phyloP scores from a whole-genome alignment of 2,888 invertebrate genomes.

The Rugalucina vietnamica region DNA sequence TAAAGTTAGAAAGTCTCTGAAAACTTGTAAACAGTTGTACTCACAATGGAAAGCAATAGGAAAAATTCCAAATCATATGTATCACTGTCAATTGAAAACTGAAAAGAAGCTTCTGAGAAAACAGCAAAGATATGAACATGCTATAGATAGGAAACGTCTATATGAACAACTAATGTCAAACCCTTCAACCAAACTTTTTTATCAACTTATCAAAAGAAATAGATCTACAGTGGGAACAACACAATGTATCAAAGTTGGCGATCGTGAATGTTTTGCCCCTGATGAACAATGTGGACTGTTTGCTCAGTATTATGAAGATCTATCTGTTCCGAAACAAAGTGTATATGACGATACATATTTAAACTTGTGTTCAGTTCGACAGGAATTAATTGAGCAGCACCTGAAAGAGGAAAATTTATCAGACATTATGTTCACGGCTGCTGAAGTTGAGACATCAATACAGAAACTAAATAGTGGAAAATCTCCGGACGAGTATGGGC shows the following conservation, averaged over 20 bases:
- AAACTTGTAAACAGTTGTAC: not conserved
- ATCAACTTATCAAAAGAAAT: not conserved
- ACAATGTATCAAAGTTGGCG: not conserved
- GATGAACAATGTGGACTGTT: not conserved
- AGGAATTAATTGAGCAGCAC: not conserved
- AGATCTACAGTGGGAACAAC: not conserved
- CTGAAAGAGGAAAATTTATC: not conserved
- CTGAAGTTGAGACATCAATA: not conserved
- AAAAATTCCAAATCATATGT: not conserved
- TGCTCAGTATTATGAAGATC: not conserved
- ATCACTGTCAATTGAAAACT: not conserved
- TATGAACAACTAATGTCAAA: constrained; percentile 18
- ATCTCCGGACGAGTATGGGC: not conserved
- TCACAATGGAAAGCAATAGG: not conserved
- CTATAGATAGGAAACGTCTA: not conserved
- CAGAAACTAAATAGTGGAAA: not conserved
- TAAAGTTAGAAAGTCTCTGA: not conserved
- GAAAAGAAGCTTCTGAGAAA: not conserved
- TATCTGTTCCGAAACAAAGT: not conserved
- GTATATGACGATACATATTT: not conserved
- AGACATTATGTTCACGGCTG: not conserved
- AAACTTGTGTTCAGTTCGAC: not conserved
- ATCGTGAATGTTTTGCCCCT: not conserved
- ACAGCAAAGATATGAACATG: not conserved
- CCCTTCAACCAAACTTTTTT: not conserved